Evolutionary conservation across 2,113 vertebrate species (phyloP).

Genomic region (Sarotherodon lohbergeri): DNA sequence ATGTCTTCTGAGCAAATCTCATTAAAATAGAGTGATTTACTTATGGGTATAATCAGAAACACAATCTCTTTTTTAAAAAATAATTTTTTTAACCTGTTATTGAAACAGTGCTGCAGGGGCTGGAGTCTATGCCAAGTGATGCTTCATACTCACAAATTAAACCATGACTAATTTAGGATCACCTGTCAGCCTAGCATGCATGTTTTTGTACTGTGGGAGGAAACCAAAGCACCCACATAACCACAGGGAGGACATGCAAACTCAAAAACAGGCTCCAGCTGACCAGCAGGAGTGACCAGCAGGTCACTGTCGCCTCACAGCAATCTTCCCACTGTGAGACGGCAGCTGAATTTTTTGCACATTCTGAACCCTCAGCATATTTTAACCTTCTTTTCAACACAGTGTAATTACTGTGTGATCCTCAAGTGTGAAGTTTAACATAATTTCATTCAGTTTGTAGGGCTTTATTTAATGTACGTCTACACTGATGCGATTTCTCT

Average conservation of each 20-base stretch:
- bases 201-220: background rate
- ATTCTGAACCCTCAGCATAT: background rate
- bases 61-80: background rate
- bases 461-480: background rate
- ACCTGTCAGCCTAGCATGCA: background rate
- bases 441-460: background rate
- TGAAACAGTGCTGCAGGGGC: accelerated
- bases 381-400: background rate
- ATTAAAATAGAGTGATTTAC: background rate
- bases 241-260: background rate
- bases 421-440: background rate
- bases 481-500: background rate
- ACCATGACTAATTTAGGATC: background rate
- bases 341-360: background rate
- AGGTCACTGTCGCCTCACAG: background rate
- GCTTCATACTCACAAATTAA: background rate
- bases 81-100: background rate
- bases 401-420: background rate
- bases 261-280: background rate
- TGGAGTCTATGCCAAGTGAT: accelerated
- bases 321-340: background rate
- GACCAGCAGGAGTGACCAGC: background rate
- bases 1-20: background rate
- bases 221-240: background rate
- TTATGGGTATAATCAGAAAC: background rate